Conservation (phyloP, 1,140 invertebrate species). For the Tetramorium simillimum region DNA sequence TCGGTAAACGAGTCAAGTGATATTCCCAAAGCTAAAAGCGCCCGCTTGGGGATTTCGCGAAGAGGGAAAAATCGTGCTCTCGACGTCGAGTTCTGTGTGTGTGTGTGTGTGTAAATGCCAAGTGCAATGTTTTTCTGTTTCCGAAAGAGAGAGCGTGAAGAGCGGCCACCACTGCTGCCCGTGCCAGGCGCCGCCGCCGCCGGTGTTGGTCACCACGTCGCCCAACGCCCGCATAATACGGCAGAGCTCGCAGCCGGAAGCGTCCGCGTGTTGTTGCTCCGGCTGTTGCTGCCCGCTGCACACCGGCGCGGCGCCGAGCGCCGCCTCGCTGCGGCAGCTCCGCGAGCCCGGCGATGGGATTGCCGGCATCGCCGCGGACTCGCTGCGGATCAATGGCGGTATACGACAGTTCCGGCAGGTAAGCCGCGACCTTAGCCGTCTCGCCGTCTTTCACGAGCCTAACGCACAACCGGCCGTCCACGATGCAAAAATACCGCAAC, state of each 20-base stretch:
- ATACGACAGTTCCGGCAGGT: slow-evolving; percentile 98
- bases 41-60: not conserved
- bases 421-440: slow-evolving; percentile 78
- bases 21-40: not conserved
- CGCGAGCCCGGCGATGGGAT: slow-evolving; percentile 94
- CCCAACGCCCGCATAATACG: slow-evolving; percentile 92
- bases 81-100: not conserved
- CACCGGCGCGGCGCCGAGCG: slow-evolving; percentile 88
- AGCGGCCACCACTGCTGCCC: slow-evolving; percentile 86
- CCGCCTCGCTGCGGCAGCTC: slow-evolving; percentile 92
- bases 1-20: not conserved
- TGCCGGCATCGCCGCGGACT: slow-evolving; percentile 98
- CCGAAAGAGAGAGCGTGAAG: slow-evolving; percentile 83
- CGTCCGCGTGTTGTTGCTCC: slow-evolving; percentile 89
- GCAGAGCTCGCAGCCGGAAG: slow-evolving; percentile 96
- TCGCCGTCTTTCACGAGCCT: not conserved
- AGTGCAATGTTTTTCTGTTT: slow-evolving; percentile 17
- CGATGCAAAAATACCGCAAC: slow-evolving; percentile 18
- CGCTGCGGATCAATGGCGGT: slow-evolving; percentile 97
- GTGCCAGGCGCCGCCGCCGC: slow-evolving; percentile 88
- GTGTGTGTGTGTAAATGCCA: not conserved
- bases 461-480: not conserved
- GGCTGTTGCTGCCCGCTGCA: slow-evolving; percentile 86
- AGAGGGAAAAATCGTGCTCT: not conserved
- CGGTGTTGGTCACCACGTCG: slow-evolving; percentile 90